Evolutionary conservation across 1,140 invertebrate species (phyloP), one percentile per base, ranked within the genome.

Genomic region (Monochamus saltuarius): DNA sequence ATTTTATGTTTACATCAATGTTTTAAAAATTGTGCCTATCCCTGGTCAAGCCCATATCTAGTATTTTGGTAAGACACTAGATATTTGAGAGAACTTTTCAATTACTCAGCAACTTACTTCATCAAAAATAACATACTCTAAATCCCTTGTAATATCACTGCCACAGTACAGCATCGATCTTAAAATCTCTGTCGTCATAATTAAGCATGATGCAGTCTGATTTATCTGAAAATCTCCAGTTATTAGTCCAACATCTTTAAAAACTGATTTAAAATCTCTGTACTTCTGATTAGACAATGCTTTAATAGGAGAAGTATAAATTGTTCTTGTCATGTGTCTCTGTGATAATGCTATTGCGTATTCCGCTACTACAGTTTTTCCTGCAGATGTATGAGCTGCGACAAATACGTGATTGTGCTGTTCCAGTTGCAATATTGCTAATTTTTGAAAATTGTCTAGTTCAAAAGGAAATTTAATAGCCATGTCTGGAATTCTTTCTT

Each of bases 151-250:
- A 52, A 96, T 88, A 73, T 98, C 95, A 55, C 94, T 95, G 16
- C 92, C 95, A 73, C 94, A 93, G 74, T 98, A 99, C 1, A 99
- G 76, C 96, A 99, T 98, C 0, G 94, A 97, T 61, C 95, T 85
- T 11, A 99, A 78, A 72, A 99, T 99, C 84, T 99, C 98, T 1
- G 98, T 99, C 0, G 98, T 99, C 97, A 99, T 99, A 40, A 99
- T 97, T 0, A 99, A 84, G 78, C 97, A 99, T 2, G 90, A 86
- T 1, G 96, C 96, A 11, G 89, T 92, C 45, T 88, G 86, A 73
- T 99, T 95, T 29, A 99, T 90, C 79, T 99, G 97, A 51, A 98
- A 85, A 80, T 99, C 97, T 0, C 97, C 97, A 0, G 97, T 99
- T 8, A 99, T 86, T 0, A 99, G 80, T 4, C 96, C 96, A 29